Evolutionary conservation across 2,888 invertebrate species (phyloP).

Genomic region (Drosophila austrosaltans): DNA sequence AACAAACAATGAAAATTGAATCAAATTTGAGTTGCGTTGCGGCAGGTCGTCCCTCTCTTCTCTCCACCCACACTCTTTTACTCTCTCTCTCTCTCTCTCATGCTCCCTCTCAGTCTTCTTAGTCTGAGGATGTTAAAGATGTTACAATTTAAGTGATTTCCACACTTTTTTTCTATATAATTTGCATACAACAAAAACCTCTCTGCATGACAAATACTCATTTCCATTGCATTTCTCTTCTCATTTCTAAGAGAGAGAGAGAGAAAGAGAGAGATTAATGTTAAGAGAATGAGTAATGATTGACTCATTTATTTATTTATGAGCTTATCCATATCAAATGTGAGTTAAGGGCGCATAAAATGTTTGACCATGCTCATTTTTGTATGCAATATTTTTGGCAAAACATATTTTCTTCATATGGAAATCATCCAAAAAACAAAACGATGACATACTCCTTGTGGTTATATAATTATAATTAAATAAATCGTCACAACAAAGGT

Average conservation of each 20-base stretch:
- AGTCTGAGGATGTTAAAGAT: neutral
- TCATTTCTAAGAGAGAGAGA: neutral
- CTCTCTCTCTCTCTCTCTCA: neutral
- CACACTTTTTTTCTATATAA: neutral
- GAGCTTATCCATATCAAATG: too few species aligned
- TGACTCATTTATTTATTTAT: too few species aligned
- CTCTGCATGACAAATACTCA: neutral
- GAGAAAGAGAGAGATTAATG: too few species aligned
- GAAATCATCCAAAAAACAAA: too few species aligned
- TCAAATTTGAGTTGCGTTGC: slow-evolving; percentile 6
- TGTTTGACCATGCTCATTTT: too few species aligned
- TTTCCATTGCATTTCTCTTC: neutral
- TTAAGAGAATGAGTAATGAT: too few species aligned
- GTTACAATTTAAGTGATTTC: neutral
- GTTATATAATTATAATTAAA: too few species aligned
- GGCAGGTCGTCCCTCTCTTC: slow-evolving; percentile 4
- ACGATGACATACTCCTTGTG: too few species aligned
- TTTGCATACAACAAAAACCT: neutral
- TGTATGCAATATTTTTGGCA: too few species aligned
- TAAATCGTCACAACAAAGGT: too few species aligned
- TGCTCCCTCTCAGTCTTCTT: neutral
- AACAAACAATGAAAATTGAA: slow-evolving; percentile 1
- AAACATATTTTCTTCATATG: too few species aligned
- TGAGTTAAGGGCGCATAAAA: too few species aligned
- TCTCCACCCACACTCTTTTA: neutral